Evolutionary conservation across 2,888 invertebrate species (phyloP).

Genomic region (Lycocerus yunnanus): DNA sequence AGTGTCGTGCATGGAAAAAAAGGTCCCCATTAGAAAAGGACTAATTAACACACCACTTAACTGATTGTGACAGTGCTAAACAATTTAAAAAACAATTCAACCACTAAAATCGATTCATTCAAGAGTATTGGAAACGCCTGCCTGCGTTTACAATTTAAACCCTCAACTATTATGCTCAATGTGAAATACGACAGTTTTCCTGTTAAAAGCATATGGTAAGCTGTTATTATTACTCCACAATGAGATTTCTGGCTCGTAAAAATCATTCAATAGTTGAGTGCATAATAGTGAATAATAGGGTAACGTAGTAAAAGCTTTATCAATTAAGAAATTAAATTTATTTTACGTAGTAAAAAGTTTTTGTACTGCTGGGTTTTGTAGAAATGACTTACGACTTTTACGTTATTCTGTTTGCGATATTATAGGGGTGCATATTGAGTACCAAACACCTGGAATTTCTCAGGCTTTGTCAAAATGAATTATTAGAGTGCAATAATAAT

Average conservation of each 20-base stretch:
- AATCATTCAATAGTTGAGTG: constrained; percentile 1
- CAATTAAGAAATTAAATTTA: not conserved
- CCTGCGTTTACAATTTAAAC: constrained; percentile 28
- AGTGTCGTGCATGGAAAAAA: not conserved
- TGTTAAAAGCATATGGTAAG: constrained; percentile 37
- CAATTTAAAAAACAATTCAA: not conserved
- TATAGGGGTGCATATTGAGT: not conserved
- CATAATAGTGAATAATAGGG: constrained; percentile 15
- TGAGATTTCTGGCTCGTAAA: constrained; percentile 25
- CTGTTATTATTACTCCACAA: constrained; percentile 33
- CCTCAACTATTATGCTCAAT: constrained; percentile 32
- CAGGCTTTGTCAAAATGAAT: constrained; percentile 17
- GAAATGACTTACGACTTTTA: not conserved
- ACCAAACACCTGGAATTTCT: constrained; percentile 10
- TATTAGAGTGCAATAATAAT: constrained; percentile 12
- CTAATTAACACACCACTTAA: not conserved
- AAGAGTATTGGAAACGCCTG: constrained; percentile 29
- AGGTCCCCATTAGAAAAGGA: not conserved
- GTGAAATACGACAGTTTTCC: constrained; percentile 39
- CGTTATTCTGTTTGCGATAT: not conserved
- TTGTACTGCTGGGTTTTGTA: not conserved
- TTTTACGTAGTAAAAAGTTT: not conserved
- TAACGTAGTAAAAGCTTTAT: not conserved
- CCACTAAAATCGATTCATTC: constrained; percentile 12
- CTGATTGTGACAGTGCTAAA: not conserved